Base-by-base conservation (phyloP, 2,113 vertebrate species). In the Sceloporus undulatus region DNA sequence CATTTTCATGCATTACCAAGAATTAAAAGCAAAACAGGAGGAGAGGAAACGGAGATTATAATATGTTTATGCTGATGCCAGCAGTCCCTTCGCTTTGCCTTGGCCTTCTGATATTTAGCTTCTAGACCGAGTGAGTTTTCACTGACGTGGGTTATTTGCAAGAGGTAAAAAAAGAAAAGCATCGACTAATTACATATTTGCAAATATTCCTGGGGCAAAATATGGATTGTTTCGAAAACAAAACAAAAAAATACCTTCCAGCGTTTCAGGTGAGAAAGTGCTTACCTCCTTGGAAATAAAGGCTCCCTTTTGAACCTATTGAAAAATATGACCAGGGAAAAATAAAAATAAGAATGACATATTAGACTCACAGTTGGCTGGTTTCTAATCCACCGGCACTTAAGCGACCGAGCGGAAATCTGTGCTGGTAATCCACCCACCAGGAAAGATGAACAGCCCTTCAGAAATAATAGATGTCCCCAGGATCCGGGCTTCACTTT, bases 321-420 rank as follows among this genome's bases (percentile, higher is more conserved):
- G 40, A 78, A 21, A 48, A 38, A 76, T 85, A 4, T 21, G 48
- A 48, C 48, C 4, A 7, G 48, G 48, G 4, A 48, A 48, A 48
- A 48, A 48, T 48, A 48, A 34, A 74, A 74, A 29, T 23, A 6
- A 29, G 59, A 80, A 80, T 40, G 4, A 29, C 9, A 59, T 21
- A 87, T 80, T 65, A 86, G 52, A 80, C 59, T 80, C n/a, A 71
- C 66, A 71, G 52, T 68, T 81, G 79, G 68, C 79, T 74, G 38
- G 14, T 74, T 87, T 82, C 54, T 42, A 82, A 56, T 59, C 86
- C 38, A 42, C 54, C 42, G n/a, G 8, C 38, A 81, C 9, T 23
- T 6, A 34, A 82, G 74, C 40, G 16, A 71, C 3, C 5, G 52
- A 5, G 68, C 19, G 59, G 11, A 34, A 25, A 75, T 27, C 8